Conservation (phyloP, 2,797 vertebrate species). For the Bucorvus abyssinicus region DNA sequence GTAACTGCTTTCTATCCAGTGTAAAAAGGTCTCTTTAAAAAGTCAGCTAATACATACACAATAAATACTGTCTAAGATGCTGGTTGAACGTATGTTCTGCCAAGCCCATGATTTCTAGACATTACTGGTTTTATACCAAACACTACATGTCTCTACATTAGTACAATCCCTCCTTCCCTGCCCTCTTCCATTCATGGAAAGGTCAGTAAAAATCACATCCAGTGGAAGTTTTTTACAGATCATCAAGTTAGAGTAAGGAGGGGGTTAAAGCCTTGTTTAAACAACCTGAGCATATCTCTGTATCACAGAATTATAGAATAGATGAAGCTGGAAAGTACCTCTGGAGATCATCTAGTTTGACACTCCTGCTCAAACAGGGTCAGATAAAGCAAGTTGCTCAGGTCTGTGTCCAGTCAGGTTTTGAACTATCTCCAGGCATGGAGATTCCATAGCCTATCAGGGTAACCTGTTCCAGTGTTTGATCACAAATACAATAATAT, state of each 20-base stretch:
- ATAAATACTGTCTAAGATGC: neutral
- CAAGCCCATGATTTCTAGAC: neutral
- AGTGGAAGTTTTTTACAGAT: neutral
- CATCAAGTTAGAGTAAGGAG: neutral
- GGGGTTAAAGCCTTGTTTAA: neutral
- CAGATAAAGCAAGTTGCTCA: neutral
- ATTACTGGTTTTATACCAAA: neutral
- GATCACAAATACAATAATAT: neutral
- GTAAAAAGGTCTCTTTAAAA: neutral
- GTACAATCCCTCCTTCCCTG: neutral
- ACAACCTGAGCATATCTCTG: neutral
- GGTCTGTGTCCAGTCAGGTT: neutral
- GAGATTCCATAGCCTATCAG: neutral
- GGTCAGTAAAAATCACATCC: neutral
- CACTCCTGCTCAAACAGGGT: neutral
- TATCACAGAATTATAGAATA: neutral
- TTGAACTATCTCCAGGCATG: neutral
- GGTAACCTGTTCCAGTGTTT: neutral
- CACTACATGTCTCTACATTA: neutral
- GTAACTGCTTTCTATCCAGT: neutral
- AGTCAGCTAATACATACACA: neutral
- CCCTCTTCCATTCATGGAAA: neutral
- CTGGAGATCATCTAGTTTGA: neutral
- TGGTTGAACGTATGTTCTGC: fast-evolving
- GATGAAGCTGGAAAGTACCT: neutral